Conservation (phyloP, 2,888 invertebrate species). For the Cynaeus angustus region DNA sequence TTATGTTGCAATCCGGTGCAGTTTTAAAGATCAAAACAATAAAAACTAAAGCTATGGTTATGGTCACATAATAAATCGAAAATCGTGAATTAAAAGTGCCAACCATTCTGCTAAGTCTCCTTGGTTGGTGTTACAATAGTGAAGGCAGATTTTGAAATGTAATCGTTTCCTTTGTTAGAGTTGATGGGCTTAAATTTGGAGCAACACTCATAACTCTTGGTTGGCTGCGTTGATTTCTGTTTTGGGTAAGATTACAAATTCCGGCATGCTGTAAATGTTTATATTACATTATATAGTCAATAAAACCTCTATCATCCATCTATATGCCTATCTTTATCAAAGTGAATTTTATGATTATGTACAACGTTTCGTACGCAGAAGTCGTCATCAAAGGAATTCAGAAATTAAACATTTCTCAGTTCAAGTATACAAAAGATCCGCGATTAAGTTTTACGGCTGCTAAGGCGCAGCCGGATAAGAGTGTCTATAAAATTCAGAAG, state of each 20-base stretch:
- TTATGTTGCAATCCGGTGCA: background rate
- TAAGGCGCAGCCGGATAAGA: constrained; percentile 32
- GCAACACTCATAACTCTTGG: too few relatives aligned
- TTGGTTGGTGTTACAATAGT: too few relatives aligned
- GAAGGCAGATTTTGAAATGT: too few relatives aligned
- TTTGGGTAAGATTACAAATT: too few relatives aligned
- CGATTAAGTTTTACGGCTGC: constrained; percentile 25
- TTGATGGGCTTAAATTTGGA: too few relatives aligned
- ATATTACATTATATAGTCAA: background rate
- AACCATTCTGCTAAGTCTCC: too few relatives aligned
- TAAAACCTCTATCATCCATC: background rate
- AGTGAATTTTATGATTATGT: background rate
- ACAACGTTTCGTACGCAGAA: background rate
- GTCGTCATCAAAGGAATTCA: constrained; percentile 7
- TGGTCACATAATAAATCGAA: background rate
- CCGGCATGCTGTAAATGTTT: background rate
- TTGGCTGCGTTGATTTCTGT: too few relatives aligned
- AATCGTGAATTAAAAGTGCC: background rate
- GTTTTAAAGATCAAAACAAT: background rate
- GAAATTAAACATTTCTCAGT: constrained; percentile 22
- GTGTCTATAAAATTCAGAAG: constrained; percentile 34
- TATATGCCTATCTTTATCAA: background rate
- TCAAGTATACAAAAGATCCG: constrained; percentile 4
- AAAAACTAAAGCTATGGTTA: background rate
- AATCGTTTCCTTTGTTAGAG: too few relatives aligned